Base-by-base conservation (phyloP, 2,113 vertebrate genomes). In the Athene noctua region DNA sequence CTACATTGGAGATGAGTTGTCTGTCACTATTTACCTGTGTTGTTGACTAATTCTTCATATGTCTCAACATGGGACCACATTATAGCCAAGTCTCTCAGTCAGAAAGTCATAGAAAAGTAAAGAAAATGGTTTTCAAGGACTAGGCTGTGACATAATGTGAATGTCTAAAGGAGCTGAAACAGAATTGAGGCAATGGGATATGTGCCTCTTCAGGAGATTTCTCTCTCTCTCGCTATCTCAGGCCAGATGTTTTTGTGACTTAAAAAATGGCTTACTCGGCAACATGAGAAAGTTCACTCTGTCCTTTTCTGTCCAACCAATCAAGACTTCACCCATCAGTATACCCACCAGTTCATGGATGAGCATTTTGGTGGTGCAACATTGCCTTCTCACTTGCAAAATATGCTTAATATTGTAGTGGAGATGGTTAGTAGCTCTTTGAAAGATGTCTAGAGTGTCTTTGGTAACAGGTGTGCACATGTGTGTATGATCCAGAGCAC, bases 221-320 rank as follows among this genome's bases (percentile, higher is more conserved):
- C 46, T n/a, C 27, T 72, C 26, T 25, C 21, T 11, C 40, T 55
- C 0, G 1, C 5, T 14, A 3, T 40, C 6, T 68, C 1, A 1
- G 57, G 23, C 30, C 15, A 42, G 38, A 13, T 1, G 3, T 25
- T 84, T 58, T 70, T 52, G n/a, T 73, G 27, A 26, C 15, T 68
- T 89, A 26, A 22, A 46, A 70, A 38, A 15, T 10, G 26, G 12
- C 8, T 59, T 75, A 13, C 7, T 70, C 12, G 5, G 9, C 15
- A 22, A 9, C 7, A 8, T 4, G 36, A n/a, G 20, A 13, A 51
- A 40, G n/a, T 3, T 20, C 12, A 7, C 18, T 21, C 25, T 40
- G 18, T 21, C 2, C 1, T 44, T 34, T 82, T 29, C 36, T 54
- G 34, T 52, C 23, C 17, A 13, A 34, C 17, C n/a, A 13, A 58